Conservation (phyloP, 2,888 invertebrate species). For the Nasonovia ribisnigri region DNA sequence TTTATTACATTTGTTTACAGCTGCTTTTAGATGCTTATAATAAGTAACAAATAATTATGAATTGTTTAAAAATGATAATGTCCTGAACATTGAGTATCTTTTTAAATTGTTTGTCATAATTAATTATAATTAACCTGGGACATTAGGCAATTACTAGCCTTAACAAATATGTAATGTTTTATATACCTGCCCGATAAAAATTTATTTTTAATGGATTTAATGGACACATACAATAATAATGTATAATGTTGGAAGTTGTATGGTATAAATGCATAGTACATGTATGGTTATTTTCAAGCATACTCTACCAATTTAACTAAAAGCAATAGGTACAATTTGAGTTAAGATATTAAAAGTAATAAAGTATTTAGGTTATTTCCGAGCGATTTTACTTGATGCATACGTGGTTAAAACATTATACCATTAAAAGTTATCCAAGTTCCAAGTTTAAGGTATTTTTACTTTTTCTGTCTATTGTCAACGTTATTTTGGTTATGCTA, state of each 20-base stretch:
- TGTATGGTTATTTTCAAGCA: background rate
- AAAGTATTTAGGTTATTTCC: background rate
- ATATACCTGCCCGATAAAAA: background rate
- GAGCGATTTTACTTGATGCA: background rate
- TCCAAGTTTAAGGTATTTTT: background rate
- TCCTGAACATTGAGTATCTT: background rate
- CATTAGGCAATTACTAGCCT: background rate
- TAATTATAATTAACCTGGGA: background rate
- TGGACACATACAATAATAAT: no score
- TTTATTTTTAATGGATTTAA: background rate
- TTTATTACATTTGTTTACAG: background rate
- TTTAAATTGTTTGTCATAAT: background rate
- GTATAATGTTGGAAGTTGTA: background rate
- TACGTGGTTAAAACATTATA: background rate
- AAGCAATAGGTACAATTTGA: background rate
- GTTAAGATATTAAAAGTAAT: background rate
- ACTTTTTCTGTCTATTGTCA: background rate
- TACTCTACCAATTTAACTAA: background rate
- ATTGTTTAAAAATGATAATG: background rate
- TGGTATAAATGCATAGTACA: background rate
- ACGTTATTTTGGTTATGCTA: background rate
- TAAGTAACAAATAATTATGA: background rate
- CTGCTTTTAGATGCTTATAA: background rate
- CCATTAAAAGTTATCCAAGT: background rate
- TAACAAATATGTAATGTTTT: background rate